Conservation (phyloP, 1,140 invertebrate species). For the Calephelis nemesis region DNA sequence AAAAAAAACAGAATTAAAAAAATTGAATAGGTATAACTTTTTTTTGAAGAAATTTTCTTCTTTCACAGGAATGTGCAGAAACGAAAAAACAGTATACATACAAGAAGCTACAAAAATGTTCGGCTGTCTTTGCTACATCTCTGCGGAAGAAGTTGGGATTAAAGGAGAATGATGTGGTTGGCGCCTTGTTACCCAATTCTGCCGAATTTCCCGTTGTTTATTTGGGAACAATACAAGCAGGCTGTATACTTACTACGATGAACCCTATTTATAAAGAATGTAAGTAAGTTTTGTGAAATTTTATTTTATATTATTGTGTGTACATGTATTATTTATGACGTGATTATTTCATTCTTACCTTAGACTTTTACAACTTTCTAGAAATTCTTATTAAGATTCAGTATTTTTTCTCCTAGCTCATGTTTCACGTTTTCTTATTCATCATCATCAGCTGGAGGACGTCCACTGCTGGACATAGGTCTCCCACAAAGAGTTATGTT, state of each 20-base stretch:
- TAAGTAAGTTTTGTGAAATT: slow-evolving; percentile 61
- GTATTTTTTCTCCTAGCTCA: too few species aligned
- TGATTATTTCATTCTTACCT: too few species aligned
- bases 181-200: slow-evolving; percentile 85
- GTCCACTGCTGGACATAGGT: too few species aligned
- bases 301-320: too few species aligned
- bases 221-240: slow-evolving; percentile 85
- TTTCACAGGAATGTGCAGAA: slow-evolving; percentile 85
- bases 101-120: slow-evolving; percentile 81
- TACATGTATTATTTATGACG: too few species aligned
- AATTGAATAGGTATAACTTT: too few species aligned
- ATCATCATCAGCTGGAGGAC: too few species aligned
- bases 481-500: too few species aligned
- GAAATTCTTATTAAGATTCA: too few species aligned
- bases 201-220: slow-evolving; percentile 86
- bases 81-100: slow-evolving; percentile 87
- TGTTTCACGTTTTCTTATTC: too few species aligned
- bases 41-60: slow-evolving; percentile 12
- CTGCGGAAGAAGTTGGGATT: slow-evolving; percentile 84
- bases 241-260: slow-evolving; percentile 86
- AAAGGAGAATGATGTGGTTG: slow-evolving; percentile 84
- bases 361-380: too few species aligned
- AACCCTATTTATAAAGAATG: slow-evolving; percentile 91
- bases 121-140: slow-evolving; percentile 84
- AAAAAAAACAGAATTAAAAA: too few species aligned